Conservation (phyloP, 2,797 vertebrate genomes). For the Melanotaenia pygmaea region DNA sequence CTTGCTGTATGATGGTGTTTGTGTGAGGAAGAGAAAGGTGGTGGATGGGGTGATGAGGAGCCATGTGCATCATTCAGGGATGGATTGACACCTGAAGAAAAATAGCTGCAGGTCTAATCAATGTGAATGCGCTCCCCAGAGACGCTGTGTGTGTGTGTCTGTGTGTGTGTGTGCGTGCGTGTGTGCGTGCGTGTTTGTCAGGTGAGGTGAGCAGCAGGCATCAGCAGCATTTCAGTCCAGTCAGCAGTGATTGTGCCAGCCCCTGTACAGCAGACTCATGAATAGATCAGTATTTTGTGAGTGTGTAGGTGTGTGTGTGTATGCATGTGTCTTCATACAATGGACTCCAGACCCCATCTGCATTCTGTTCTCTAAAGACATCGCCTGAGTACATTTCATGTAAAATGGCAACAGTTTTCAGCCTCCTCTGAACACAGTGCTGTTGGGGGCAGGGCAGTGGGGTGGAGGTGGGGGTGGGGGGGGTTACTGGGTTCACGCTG, state of each 20-base stretch:
- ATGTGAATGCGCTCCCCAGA: constrained; percentile 67
- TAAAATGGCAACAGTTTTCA: constrained; percentile 12
- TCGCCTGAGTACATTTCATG: constrained; percentile 9
- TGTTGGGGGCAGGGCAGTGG: neutral
- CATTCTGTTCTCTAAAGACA: constrained; percentile 27
- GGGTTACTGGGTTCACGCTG: neutral
- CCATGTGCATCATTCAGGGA: constrained; percentile 61
- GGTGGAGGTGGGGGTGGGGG: neutral
- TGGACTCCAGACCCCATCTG: constrained; percentile 16
- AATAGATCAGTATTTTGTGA: constrained; percentile 72
- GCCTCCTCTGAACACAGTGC: constrained; percentile 8
- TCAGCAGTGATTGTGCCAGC: constrained; percentile 77
- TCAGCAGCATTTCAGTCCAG: constrained; percentile 79
- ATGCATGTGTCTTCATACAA: constrained; percentile 25
- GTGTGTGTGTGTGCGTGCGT: constrained; percentile 4
- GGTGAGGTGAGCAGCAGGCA: constrained; percentile 73
- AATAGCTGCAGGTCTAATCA: constrained; percentile 79
- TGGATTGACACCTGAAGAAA: constrained; percentile 76
- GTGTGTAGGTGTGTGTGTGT: constrained; percentile 20
- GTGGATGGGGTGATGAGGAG: neutral
- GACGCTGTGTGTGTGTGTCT: constrained; percentile 33
- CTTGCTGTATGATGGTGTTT: constrained; percentile 6
- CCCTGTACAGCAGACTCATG: constrained; percentile 68
- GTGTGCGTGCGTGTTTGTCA: constrained; percentile 38
- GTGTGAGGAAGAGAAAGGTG: neutral